phyloP scores from a whole-genome alignment of 2,797 vertebrate species.

The Lepus townsendii region DNA sequence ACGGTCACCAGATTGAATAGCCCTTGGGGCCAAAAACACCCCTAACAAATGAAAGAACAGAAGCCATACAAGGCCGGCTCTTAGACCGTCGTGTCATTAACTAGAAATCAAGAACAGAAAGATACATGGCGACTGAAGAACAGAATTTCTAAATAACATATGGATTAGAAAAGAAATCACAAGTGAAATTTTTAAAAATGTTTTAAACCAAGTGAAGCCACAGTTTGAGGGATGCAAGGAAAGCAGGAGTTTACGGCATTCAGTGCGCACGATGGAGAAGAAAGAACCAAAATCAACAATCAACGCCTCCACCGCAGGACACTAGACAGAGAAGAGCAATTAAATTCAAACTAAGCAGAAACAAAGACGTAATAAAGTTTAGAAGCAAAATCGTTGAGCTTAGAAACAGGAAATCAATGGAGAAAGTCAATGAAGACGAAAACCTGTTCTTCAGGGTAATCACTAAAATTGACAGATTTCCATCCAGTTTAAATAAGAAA shows the following conservation, averaged over 20 bases:
- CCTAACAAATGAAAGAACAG: background rate
- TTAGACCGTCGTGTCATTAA: background rate
- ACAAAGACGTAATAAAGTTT: background rate
- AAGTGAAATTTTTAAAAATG: background rate
- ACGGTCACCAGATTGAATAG: background rate
- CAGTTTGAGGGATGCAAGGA: background rate
- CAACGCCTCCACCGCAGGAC: background rate
- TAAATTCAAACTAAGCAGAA: background rate
- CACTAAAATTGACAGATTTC: background rate
- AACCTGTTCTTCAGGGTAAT: background rate
- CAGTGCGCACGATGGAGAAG: background rate
- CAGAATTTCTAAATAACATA: background rate
- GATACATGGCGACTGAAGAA: background rate
- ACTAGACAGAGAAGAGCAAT: background rate
- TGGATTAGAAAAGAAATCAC: background rate
- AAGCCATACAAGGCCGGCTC: background rate
- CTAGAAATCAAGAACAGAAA: background rate
- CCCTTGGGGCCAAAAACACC: background rate
- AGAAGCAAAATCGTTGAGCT: background rate
- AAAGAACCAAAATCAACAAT: background rate
- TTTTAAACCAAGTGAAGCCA: background rate
- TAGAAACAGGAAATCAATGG: background rate
- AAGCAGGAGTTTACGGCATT: background rate
- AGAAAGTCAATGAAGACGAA: background rate
- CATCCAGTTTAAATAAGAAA: background rate